A percentile compares a stretch with the other conserved stretches of the same genome.
Evolutionary conservation across 2,797 vertebrate species (phyloP).

Genomic region (Scomberomorus guttatus): DNA sequence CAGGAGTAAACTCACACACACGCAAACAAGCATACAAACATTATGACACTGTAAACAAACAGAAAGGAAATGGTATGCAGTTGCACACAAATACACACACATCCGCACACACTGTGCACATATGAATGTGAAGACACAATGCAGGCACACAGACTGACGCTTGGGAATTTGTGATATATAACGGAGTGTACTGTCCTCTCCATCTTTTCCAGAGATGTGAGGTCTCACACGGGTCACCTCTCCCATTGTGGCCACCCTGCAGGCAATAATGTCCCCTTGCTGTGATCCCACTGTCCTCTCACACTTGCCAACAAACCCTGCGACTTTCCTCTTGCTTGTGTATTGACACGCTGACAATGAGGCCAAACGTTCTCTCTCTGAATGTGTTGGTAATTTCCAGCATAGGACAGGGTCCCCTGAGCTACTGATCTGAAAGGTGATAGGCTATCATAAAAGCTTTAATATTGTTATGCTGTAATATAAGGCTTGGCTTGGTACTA

Average conservation of each 20-base stretch:
- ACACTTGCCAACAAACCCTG: conserved; percentile 59
- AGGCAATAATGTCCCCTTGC: conserved; percentile 67
- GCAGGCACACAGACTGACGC: conserved; percentile 5
- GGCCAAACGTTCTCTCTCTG: conserved; percentile 37
- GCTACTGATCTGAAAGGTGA: conserved; percentile 30
- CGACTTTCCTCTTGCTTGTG: conserved; percentile 50
- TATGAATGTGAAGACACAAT: not conserved
- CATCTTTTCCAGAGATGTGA: conserved; percentile 56
- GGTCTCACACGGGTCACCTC: conserved; percentile 71
- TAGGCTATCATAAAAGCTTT: conserved; percentile 1
- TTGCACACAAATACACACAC: conserved; percentile 1
- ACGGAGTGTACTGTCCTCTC: conserved; percentile 17
- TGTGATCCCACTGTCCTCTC: conserved; percentile 65
- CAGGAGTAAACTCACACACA: conserved; percentile 41
- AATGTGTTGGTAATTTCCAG: conserved; percentile 58
- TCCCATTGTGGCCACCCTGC: conserved; percentile 67
- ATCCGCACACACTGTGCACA: not conserved
- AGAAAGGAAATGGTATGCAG: conserved; percentile 24
- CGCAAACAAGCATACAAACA: conserved; percentile 22
- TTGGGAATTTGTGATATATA: conserved; percentile 24
- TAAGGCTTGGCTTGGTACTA: not conserved
- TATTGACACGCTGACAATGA: conserved; percentile 42
- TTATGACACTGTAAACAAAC: conserved; percentile 48
- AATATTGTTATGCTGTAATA: not conserved
- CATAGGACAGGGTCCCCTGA: conserved; percentile 2